Conservation (phyloP, 1,140 invertebrate genomes). For the Temnothorax longispinosus region DNA sequence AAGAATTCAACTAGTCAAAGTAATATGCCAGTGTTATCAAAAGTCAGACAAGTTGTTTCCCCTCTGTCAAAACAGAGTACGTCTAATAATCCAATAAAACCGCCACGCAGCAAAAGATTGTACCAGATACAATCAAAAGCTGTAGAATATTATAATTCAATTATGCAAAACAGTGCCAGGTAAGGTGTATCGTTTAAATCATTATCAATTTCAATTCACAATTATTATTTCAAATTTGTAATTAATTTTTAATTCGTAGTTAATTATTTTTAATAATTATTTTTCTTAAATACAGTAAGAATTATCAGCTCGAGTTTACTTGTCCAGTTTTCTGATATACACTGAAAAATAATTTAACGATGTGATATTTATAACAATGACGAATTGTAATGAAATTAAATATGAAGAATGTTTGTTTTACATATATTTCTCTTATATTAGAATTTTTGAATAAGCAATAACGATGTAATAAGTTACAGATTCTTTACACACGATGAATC, state of each 20-base stretch:
- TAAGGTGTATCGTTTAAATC: background rate
- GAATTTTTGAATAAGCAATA: background rate
- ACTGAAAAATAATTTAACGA: background rate
- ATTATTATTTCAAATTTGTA: background rate
- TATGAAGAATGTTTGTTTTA: background rate
- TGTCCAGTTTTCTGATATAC: background rate
- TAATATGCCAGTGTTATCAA: background rate
- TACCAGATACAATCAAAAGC: background rate
- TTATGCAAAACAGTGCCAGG: background rate
- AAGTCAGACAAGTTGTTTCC: background rate
- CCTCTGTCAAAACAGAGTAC: background rate
- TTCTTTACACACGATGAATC: background rate
- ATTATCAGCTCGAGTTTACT: background rate
- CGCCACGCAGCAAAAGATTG: background rate
- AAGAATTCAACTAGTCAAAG: constrained; percentile 11
- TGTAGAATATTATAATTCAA: background rate
- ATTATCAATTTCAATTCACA: background rate
- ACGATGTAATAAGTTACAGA: background rate
- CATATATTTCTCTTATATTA: background rate
- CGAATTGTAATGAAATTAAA: background rate
- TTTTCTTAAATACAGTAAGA: background rate
- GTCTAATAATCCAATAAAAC: background rate
- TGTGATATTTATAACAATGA: background rate
- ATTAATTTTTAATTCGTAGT: background rate
- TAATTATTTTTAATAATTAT: constrained; percentile 10